Base-by-base conservation (phyloP, 2,797 vertebrate genomes). In the Pangasius macronema region DNA sequence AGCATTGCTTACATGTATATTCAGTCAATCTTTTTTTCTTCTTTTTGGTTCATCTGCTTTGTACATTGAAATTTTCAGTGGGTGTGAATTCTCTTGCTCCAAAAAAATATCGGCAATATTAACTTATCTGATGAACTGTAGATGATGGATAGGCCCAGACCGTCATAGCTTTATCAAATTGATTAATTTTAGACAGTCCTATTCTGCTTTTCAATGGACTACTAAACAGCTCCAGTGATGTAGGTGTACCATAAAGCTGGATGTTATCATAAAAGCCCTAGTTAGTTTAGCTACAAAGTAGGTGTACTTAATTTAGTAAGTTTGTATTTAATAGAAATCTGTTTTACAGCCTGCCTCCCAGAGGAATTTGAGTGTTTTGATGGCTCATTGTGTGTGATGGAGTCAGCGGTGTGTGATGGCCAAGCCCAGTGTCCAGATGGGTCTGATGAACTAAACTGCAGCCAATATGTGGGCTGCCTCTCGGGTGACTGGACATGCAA, bases 401-500 rank as follows among this genome's bases (percentile, higher is more conserved):
- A 83, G 7, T 95, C 95, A 57, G 95, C 94, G 14, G 90, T 94
- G 27, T 98, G 98, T 0, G 95, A 97, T 59, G 95, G 93, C 39
- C 89, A 88, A 30, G 86, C 88, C 13, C 96, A 97, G 86, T 98
- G 97, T 76, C 94, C 94, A 16, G 96, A 96, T 0, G 95, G 95
- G 75, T 97, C 94, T 0, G 96, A 97, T 0, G 95, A 97, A 84
- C 92, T 94, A 3, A 95, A 93, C 87, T 98, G 97, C 88, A 87
- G 92, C 0, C 85, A 70, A 39, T 88, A 75, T n/a, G 49, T 70
- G 2, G 94, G 89, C 46, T 99, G 98, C 87, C 88, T 96, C 83
- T 91, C 92, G 0, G 93, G 94, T 1, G 97, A 98, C 89, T 97
- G 97, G 97, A 95, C 92, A 30, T 98, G 98, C 90, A 92, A 73